Percentiles rank a stretch among this genome's conserved stretches.
These are phyloP conservation scores for Macrotrachela quadricornifera DNA, from an alignment of 1,140 invertebrate genomes.

Conservation along the genomic window DNA sequence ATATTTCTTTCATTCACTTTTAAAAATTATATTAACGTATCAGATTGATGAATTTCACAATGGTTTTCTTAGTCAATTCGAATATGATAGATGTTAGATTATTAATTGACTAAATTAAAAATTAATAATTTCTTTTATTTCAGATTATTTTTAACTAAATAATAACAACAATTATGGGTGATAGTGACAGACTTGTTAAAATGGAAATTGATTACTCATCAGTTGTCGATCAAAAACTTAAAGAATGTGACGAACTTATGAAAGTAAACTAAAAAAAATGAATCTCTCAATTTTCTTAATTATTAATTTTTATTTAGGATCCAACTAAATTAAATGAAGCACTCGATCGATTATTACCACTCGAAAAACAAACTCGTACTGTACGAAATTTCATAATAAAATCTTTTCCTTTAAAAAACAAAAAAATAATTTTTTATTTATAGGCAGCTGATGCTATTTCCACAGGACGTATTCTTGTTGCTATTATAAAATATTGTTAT, in stretches of 20 bases:
- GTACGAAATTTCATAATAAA: conserved; percentile 32
- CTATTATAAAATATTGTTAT: conserved; percentile 77
- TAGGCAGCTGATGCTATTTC: conserved; percentile 80
- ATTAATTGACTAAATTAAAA: too few relatives aligned
- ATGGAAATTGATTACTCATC: conserved; percentile 72
- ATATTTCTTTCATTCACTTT: too few relatives aligned
- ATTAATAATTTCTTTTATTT: too few relatives aligned
- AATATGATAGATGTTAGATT: too few relatives aligned
- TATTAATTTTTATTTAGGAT: too few relatives aligned
- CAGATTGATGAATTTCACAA: too few relatives aligned
- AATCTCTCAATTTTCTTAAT: too few relatives aligned
- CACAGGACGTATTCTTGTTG: conserved; percentile 71
- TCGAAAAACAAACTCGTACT: conserved; percentile 89
- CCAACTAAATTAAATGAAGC: conserved; percentile 49
- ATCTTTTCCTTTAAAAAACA: background rate
- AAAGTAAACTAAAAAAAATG: conserved; percentile 25
- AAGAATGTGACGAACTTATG: conserved; percentile 63
- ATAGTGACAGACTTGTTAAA: too few relatives aligned
- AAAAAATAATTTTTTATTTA: conserved; percentile 10
- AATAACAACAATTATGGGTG: too few relatives aligned
- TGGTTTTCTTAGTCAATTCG: too few relatives aligned
- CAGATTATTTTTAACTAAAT: too few relatives aligned
- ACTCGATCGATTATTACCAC: conserved; percentile 59
- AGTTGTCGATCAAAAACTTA: conserved; percentile 81
- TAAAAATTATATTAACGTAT: too few relatives aligned